Percentiles rank a stretch among this genome's conserved stretches.
These are phyloP conservation scores for Mugil cephalus DNA, from an alignment of 2,113 vertebrate genomes.

Conservation along the genomic window DNA sequence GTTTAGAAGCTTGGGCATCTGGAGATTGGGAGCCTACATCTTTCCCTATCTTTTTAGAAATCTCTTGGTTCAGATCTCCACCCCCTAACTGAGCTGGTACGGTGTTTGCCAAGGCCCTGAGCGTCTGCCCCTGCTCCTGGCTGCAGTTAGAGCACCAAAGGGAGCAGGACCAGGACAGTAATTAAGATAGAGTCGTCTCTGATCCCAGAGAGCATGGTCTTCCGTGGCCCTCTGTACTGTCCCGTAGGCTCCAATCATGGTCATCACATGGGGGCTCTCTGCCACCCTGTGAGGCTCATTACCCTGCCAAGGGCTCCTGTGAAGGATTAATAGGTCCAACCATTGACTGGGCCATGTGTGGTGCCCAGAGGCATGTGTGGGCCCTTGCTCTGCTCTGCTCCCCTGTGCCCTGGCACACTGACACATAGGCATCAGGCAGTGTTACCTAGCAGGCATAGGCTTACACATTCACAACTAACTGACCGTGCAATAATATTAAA, in stretches of 20 bases:
- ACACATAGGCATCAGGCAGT: slow-evolving; percentile 41
- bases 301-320: slow-evolving; percentile 76
- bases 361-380: slow-evolving; percentile 53
- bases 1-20: neutral
- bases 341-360: slow-evolving; percentile 67
- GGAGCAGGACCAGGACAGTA: slow-evolving; percentile 67
- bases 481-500: neutral
- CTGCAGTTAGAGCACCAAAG: slow-evolving; percentile 49
- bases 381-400: slow-evolving; percentile 50
- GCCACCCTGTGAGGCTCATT: slow-evolving; percentile 85
- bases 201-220: slow-evolving; percentile 66
- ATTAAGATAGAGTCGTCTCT: slow-evolving; percentile 77
- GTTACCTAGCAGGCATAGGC: slow-evolving; percentile 45
- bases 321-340: slow-evolving; percentile 84
- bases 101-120: slow-evolving; percentile 43
- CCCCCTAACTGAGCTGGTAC: slow-evolving; percentile 12
- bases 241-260: slow-evolving; percentile 67
- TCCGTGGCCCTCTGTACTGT: slow-evolving; percentile 61
- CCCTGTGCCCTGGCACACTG: slow-evolving; percentile 58
- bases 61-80: slow-evolving; percentile 36
- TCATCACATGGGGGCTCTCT: slow-evolving; percentile 67
- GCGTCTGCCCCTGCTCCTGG: slow-evolving; percentile 46
- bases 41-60: slow-evolving; percentile 39
- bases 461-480: slow-evolving; percentile 12
- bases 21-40: slow-evolving; percentile 13